A percentile compares a stretch with the other conserved stretches of the same genome.
Evolutionary conservation across 1,140 invertebrate species (phyloP).

Genomic region (Contarinia nasturtii): DNA sequence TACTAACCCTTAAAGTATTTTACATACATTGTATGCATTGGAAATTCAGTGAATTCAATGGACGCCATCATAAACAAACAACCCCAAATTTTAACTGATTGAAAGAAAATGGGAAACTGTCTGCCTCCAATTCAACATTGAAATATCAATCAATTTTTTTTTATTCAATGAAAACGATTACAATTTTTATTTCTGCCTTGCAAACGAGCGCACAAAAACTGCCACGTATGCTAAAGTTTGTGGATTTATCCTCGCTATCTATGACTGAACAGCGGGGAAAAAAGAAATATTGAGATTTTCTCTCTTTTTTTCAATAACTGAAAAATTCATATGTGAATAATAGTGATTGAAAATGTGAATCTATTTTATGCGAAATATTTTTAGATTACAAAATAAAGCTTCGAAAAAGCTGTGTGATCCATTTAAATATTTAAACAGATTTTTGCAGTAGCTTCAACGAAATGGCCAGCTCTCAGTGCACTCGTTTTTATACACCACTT

Average conservation of each 20-base stretch:
- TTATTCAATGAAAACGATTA: too few species aligned
- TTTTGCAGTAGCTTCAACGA: neutral
- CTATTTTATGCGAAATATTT: neutral
- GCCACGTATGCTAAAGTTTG: too few species aligned
- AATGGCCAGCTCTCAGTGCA: neutral
- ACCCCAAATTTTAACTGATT: neutral
- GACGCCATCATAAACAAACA: neutral
- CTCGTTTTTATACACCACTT: neutral
- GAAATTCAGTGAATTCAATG: too few species aligned
- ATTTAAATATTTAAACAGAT: neutral
- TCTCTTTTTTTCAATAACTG: neutral
- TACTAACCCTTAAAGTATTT: too few species aligned
- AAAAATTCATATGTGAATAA: neutral
- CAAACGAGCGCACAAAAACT: neutral
- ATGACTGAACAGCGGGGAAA: too few species aligned
- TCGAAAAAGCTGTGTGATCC: neutral
- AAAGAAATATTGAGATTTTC: neutral
- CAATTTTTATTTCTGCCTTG: neutral
- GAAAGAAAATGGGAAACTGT: neutral
- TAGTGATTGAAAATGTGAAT: neutral
- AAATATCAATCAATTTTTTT: too few species aligned
- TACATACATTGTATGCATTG: too few species aligned
- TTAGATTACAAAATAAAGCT: neutral
- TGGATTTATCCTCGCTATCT: too few species aligned
- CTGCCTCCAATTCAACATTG: too few species aligned